Base-by-base conservation (phyloP, 1,140 invertebrate genomes). In the Ips typographus region DNA sequence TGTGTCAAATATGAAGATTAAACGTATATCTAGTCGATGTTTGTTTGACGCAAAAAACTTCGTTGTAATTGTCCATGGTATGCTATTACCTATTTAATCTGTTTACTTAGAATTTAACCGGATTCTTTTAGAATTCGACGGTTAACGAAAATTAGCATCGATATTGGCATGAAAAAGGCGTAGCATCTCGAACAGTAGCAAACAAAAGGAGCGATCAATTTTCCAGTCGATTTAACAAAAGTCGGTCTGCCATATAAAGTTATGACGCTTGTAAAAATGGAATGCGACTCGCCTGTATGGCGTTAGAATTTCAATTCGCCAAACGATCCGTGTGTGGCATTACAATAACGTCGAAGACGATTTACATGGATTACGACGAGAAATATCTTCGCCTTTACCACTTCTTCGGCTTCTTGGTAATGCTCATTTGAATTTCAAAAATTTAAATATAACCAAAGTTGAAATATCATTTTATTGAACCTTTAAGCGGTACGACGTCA, bases 241-340 rank as follows among this genome's bases (percentile, higher is more conserved):
- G 2, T 38, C 57, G 4, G 42, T 8, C 38, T 22, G 57, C 57
- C 57, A 22, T 59, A 47, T 44, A 44, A 8, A 61, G 59, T 61
- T 61, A 61, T 61, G 59, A 61, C 22, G 8, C 42, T 61, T 61
- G 59, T 49, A 61, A 61, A 61, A 61, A 61, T 61, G 59, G 59
- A 61, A 61, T 61, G 59, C 59, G 59, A 47, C 59, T 61, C 22
- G 41, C 59, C 43, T 37, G 59, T 61, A 61, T 49, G 43, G 59
- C 59, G 59, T 47, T 61, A 49, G 59, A 61, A 61, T 61, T 47
- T 61, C 44, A 44, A 61, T 47, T 47, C 36, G 36, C 4, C 59
- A 8, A 38, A 7, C 6, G 59, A 39, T 39, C 47, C 59, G 38
- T 61, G 40, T 61, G 59, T 61, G 59, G 59, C 59, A 61, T 61